phyloP scores from a whole-genome alignment of 1,140 invertebrate genomes.

The Bathynomus jamesi region DNA sequence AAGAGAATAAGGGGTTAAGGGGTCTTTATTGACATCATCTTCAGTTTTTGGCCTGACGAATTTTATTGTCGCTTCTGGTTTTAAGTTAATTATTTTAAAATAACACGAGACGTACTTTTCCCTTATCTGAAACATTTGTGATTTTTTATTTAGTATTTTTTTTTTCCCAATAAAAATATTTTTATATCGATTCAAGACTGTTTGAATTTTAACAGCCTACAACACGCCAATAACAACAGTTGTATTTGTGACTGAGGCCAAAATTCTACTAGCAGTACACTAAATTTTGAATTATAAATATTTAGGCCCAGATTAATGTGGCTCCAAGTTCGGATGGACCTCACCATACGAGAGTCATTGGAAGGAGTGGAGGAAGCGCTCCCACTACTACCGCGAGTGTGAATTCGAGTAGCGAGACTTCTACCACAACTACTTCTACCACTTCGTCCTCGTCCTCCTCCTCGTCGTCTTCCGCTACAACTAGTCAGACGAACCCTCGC shows the following conservation, averaged over 20 bases:
- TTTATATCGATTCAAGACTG: too few relatives aligned
- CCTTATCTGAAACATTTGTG: not conserved
- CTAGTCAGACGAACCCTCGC: not conserved
- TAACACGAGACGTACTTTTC: not conserved
- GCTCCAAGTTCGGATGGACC: conserved; percentile 37
- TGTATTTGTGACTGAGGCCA: too few relatives aligned
- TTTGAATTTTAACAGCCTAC: too few relatives aligned
- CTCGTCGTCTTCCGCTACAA: not conserved
- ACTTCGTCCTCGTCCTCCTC: not conserved
- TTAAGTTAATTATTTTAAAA: not conserved
- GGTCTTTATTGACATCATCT: too few relatives aligned
- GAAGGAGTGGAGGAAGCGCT: not conserved
- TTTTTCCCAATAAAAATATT: too few relatives aligned
- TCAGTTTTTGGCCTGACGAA: not conserved
- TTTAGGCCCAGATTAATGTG: conserved; percentile 51
- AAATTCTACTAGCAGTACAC: not conserved
- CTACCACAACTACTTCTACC: conserved; percentile 7
- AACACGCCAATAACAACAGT: too few relatives aligned
- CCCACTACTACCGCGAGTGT: conserved; percentile 33
- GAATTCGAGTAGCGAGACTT: not conserved
- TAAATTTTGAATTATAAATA: not conserved
- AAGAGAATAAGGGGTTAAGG: too few relatives aligned
- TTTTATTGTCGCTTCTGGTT: conserved; percentile 3
- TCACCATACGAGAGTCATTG: not conserved
- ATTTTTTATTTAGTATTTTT: too few relatives aligned